Percentiles rank a stretch among this genome's conserved stretches.
phyloP scores from a whole-genome alignment of 2,113 vertebrate species.

The Eleginops maclovinus region DNA sequence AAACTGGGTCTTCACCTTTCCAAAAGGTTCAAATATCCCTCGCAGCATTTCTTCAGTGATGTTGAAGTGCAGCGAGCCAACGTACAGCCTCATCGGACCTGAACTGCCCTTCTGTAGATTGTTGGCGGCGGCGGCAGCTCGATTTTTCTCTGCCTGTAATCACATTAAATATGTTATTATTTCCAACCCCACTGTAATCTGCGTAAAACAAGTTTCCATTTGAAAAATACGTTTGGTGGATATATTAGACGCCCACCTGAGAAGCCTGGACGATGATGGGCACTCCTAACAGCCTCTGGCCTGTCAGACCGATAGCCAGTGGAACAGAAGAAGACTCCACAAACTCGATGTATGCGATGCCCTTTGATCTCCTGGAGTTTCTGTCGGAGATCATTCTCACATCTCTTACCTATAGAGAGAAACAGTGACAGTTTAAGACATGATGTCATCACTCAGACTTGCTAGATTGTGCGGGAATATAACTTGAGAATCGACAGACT shows the following conservation, averaged over 20 bases:
- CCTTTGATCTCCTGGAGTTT: conserved; percentile 97
- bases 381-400: conserved; percentile 98
- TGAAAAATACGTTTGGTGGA: neutral
- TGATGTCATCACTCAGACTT: neutral
- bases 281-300: conserved; percentile 95
- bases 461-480: neutral
- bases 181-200: no score
- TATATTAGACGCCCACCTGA: conserved; percentile 84
- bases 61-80: conserved; percentile 97
- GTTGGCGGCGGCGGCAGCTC: conserved; percentile 96
- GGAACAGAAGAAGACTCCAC: conserved; percentile 97
- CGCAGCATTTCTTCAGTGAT: conserved; percentile 99
- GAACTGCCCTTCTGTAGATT: conserved; percentile 96
- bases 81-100: conserved; percentile 98
- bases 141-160: conserved; percentile 95
- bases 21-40: conserved; percentile 98
- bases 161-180: neutral
- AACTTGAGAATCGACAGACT: conserved; percentile 75
- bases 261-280: conserved; percentile 99
- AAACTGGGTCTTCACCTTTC: conserved; percentile 84
- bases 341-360: conserved; percentile 98
- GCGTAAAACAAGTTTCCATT: neutral
- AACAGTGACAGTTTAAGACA: neutral
- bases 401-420: conserved; percentile 89
- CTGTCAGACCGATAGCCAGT: conserved; percentile 96